Percentiles rank a stretch among this genome's conserved stretches.
These are phyloP conservation scores for Bedellia somnulentella DNA, from an alignment of 2,888 invertebrate species.

Conservation along the genomic window DNA sequence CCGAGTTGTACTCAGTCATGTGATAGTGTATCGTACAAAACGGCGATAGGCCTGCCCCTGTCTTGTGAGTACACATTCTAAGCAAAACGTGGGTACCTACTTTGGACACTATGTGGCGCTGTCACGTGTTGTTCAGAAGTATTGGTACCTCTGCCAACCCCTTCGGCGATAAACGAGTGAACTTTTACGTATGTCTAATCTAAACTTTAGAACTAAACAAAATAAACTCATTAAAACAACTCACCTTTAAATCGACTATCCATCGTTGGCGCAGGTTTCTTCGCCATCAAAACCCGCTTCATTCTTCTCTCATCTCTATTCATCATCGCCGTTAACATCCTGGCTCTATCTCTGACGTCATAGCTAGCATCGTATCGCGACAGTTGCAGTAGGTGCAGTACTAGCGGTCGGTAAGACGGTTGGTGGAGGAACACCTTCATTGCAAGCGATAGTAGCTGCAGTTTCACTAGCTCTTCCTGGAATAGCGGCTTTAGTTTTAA, in stretches of 20 bases:
- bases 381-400: slow-evolving; percentile 91
- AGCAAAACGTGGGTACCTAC: too few species aligned
- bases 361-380: slow-evolving; percentile 98
- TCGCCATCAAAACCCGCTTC: slow-evolving; percentile 76
- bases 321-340: slow-evolving; percentile 72
- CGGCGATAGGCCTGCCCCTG: too few species aligned
- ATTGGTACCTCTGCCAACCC: too few species aligned
- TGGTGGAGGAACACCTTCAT: slow-evolving; percentile 90
- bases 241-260: slow-evolving; percentile 81
- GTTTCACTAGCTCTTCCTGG: slow-evolving; percentile 91
- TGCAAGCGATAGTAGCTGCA: slow-evolving; percentile 93
- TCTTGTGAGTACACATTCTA: too few species aligned
- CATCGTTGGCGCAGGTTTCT: slow-evolving; percentile 91
- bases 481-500: too few species aligned
- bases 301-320: slow-evolving; percentile 24
- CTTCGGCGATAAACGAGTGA: too few species aligned
- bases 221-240: neutral
- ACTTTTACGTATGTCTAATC: too few species aligned
- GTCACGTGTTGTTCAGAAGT: too few species aligned
- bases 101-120: too few species aligned
- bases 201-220: neutral
- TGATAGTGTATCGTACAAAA: too few species aligned
- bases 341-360: slow-evolving; percentile 93
- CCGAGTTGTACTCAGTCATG: too few species aligned
- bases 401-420: slow-evolving; percentile 81